Evolutionary conservation across 1,140 invertebrate genomes (phyloP).

Genomic region (Carposina sasakii): DNA sequence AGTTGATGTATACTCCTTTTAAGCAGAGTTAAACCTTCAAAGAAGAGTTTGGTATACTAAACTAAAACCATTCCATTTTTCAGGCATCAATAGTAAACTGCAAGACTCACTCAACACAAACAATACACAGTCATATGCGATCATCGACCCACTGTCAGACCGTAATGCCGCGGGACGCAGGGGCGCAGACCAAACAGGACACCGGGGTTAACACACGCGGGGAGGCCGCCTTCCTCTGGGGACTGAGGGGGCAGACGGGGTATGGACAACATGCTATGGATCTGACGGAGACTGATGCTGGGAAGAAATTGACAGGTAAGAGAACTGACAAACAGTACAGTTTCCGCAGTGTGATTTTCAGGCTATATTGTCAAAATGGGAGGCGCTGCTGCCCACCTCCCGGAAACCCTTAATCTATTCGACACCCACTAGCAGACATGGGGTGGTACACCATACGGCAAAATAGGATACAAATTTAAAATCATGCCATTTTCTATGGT

Average conservation of each 20-base stretch:
- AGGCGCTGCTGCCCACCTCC: too few species aligned
- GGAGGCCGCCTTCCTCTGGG: constrained; percentile 69
- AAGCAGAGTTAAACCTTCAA: too few species aligned
- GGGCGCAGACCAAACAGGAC: constrained; percentile 74
- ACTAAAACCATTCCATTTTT: neutral
- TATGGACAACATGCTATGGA: constrained; percentile 48
- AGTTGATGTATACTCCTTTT: too few species aligned
- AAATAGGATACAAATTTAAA: too few species aligned
- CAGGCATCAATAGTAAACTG: constrained; percentile 75
- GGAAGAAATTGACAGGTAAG: constrained; percentile 32
- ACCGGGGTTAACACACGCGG: constrained; percentile 68
- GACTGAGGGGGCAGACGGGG: constrained; percentile 69
- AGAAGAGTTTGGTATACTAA: too few species aligned
- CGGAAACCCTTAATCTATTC: too few species aligned
- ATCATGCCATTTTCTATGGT: too few species aligned
- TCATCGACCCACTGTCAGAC: constrained; percentile 73
- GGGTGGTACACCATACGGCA: too few species aligned
- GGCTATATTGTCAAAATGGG: too few species aligned
- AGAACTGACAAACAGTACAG: too few species aligned
- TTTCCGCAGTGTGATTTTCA: too few species aligned
- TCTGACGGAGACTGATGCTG: constrained; percentile 12
- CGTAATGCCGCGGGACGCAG: constrained; percentile 54
- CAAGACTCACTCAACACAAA: constrained; percentile 76
- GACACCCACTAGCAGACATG: too few species aligned
- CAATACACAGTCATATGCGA: constrained; percentile 70